Base-by-base conservation (phyloP, 2,113 vertebrate species). In the Rattus rattus region DNA sequence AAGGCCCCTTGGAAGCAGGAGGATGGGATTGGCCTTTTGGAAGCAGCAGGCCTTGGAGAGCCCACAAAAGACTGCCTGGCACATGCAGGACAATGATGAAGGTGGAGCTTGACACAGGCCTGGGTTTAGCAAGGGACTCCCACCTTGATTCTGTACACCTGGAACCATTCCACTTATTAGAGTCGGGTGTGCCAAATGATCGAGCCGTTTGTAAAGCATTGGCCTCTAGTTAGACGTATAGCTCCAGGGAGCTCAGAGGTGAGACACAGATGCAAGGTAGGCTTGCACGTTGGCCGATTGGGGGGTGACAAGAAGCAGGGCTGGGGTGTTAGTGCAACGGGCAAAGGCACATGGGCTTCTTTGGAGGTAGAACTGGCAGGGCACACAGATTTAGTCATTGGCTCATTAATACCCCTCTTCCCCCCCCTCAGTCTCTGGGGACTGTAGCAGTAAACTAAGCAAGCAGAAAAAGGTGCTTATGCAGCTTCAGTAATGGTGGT, bases 361-460 rank as follows among this genome's bases (percentile, higher is more conserved):
- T 36, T 56, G 77, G 84, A 87, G 73, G 72, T 6, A 80, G 84
- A 52, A 33, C 43, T 76, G 30, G 91, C 59, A 73, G 73, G 61
- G 79, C 49, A 77, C 85, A 83, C 26, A 73, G 81, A 94, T 69
- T 94, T 92, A 75, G 87, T 77, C 36, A 73, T 81, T 79, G 36
- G 85, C 67, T 92, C 88, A 89, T 96, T 85, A 94, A 90, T 90
- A 43, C 43, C 43, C 43, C 43, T 43, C 43, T 97, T 97, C 92
- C 94, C 16, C 8, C 17, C 94, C 16, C 8, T 13, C 61, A 59
- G 72, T 67, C 77, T 92, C 39, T 43, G 67, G 69, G 87, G 91
- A 19, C 63, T 63, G 22, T 4, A 90, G 70, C 75, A 97, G 61
- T 88, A 94, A 94, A 90, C n/a, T 67, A 56, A 95, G 90, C 6